These are phyloP conservation scores for Petrocephalus microphthalmus DNA, from an alignment of 2,113 vertebrate species.

Conservation along the genomic window DNA sequence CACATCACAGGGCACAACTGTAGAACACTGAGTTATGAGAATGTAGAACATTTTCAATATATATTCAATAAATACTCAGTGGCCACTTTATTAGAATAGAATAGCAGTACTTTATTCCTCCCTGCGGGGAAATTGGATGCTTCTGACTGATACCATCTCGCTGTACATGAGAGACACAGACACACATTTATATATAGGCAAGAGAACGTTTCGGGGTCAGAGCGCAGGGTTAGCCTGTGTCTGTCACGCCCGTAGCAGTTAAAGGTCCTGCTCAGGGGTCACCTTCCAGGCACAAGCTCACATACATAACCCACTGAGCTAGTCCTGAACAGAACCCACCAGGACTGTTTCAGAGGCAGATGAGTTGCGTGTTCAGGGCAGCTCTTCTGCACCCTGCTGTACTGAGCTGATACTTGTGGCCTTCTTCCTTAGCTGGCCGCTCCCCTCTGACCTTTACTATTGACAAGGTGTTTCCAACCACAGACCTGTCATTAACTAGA, in stretches of 20 bases:
- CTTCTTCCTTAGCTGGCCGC: neutral
- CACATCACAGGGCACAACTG: neutral
- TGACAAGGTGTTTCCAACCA: neutral
- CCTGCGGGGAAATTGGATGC: neutral
- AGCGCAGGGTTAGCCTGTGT: neutral
- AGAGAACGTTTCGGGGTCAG: neutral
- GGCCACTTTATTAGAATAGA: neutral
- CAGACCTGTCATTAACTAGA: neutral
- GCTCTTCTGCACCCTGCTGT: neutral
- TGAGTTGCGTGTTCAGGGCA: no score
- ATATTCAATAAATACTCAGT: neutral
- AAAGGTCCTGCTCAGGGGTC: neutral
- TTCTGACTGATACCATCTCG: neutral
- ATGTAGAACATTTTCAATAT: neutral
- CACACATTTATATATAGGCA: neutral
- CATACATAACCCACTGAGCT: neutral
- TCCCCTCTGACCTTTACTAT: neutral
- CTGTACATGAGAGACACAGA: neutral
- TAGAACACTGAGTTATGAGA: neutral
- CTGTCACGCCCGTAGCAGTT: neutral
- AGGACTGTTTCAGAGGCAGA: neutral
- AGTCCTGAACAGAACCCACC: neutral
- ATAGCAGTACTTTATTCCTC: neutral
- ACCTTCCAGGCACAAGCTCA: neutral
- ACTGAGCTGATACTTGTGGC: neutral